Evolutionary conservation across 2,888 invertebrate genomes (phyloP).

Genomic region (Tenodera sinensis): DNA sequence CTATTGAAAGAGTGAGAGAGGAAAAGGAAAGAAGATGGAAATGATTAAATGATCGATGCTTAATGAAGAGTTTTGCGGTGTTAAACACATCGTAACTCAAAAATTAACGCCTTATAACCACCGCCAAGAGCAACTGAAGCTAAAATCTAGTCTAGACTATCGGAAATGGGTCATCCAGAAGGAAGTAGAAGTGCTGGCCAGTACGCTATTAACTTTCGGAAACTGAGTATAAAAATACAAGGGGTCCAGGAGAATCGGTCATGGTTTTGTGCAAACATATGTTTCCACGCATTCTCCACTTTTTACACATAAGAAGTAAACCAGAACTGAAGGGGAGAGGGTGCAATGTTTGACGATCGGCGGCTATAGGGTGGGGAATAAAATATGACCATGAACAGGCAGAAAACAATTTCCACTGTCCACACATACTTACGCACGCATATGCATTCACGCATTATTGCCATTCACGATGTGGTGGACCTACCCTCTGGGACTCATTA

Average conservation of each 20-base stretch:
- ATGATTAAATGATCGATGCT: too few relatives aligned
- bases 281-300: not conserved
- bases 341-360: not conserved
- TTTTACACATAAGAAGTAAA: not conserved
- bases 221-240: not conserved
- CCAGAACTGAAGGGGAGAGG: not conserved
- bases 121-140: too few relatives aligned
- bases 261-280: not conserved
- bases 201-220: not conserved
- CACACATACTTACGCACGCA: constrained; percentile 3
- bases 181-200: not conserved
- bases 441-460: not conserved
- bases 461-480: not conserved
- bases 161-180: not conserved
- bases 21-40: too few relatives aligned
- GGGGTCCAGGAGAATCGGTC: not conserved
- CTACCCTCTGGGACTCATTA: constrained; percentile 20
- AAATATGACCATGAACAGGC: constrained; percentile 17
- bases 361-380: not conserved
- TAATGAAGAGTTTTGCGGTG: too few relatives aligned
- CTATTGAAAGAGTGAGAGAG: too few relatives aligned
- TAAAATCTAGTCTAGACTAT: not conserved
- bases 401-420: constrained; percentile 17
- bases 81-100: too few relatives aligned
- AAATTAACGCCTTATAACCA: too few relatives aligned